Percentiles rank a stretch among this genome's conserved stretches.
phyloP scores from a whole-genome alignment of 2,888 invertebrate species.

The Blera fallax region DNA sequence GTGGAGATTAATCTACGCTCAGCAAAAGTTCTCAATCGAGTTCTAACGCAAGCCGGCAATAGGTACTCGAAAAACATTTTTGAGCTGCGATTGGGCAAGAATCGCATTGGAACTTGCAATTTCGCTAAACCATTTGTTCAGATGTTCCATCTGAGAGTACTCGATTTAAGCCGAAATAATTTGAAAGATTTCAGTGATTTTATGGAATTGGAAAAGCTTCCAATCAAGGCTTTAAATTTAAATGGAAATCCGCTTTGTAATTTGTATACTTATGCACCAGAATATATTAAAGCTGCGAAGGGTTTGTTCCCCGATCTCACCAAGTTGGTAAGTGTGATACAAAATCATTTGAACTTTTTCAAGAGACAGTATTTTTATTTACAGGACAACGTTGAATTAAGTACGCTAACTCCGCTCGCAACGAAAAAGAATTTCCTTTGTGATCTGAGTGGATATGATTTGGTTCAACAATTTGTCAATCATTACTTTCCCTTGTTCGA shows the following conservation, averaged over 20 bases:
- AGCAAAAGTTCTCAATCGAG: slow-evolving; percentile 75
- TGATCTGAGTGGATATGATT: slow-evolving; percentile 77
- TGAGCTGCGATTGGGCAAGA: slow-evolving; percentile 77
- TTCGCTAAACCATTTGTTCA: slow-evolving; percentile 75
- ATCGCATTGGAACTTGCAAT: slow-evolving; percentile 76
- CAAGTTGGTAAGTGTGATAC: slow-evolving; percentile 74
- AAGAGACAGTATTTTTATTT: background rate
- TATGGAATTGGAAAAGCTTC: slow-evolving; percentile 75
- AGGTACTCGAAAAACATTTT: slow-evolving; percentile 76
- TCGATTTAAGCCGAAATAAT: slow-evolving; percentile 79
- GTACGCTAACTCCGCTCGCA: slow-evolving; percentile 72
- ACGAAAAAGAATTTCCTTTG: slow-evolving; percentile 78
- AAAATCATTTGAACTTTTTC: background rate
- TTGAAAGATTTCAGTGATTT: slow-evolving; percentile 76
- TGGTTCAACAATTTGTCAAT: slow-evolving; percentile 76
- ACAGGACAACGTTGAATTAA: slow-evolving; percentile 77
- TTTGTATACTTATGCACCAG: slow-evolving; percentile 76
- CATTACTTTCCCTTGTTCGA: slow-evolving; percentile 77
- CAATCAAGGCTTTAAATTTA: slow-evolving; percentile 76
- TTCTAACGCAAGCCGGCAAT: slow-evolving; percentile 76
- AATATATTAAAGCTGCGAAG: slow-evolving; percentile 76
- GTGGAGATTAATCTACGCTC: slow-evolving; percentile 77
- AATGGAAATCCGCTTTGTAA: slow-evolving; percentile 79
- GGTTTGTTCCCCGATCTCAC: slow-evolving; percentile 76
- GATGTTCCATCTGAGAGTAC: slow-evolving; percentile 76